These are phyloP conservation scores for Aporophyla lueneburgensis DNA, from an alignment of 2,888 invertebrate genomes.

Conservation along the genomic window DNA sequence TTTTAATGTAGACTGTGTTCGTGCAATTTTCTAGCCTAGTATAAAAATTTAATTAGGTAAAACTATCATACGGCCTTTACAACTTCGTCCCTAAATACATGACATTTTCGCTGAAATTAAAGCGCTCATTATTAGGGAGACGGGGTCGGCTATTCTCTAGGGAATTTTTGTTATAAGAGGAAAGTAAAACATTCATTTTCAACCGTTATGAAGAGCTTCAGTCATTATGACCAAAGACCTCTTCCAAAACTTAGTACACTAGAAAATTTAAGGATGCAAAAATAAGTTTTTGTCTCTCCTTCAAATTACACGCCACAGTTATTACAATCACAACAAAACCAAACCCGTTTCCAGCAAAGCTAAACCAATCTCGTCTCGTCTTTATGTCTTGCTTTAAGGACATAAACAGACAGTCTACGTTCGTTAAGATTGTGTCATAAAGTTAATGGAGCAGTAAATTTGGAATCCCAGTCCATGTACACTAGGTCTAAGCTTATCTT, in stretches of 20 bases:
- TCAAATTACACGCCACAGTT: background rate
- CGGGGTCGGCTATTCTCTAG: slow-evolving; percentile 7
- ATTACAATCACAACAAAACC: slow-evolving; percentile 7
- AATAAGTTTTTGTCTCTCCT: background rate
- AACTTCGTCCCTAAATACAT: slow-evolving; percentile 20
- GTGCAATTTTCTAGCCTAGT: background rate
- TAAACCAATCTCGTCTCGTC: slow-evolving; percentile 23
- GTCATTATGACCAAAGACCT: background rate
- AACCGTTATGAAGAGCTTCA: background rate
- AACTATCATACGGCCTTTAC: slow-evolving; percentile 17
- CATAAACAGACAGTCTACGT: slow-evolving; percentile 42
- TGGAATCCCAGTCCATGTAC: slow-evolving; percentile 10
- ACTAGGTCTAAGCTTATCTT: slow-evolving; percentile 17
- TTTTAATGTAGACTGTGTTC: background rate
- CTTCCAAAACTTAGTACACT: background rate
- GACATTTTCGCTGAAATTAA: slow-evolving; percentile 49
- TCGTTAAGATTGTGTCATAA: slow-evolving; percentile 49
- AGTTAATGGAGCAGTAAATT: slow-evolving; percentile 58
- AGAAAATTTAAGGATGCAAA: background rate
- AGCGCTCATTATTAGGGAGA: slow-evolving; percentile 21
- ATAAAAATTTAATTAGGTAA: background rate
- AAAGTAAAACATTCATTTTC: slow-evolving; percentile 20
- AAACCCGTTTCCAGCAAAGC: background rate
- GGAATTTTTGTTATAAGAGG: slow-evolving; percentile 15
- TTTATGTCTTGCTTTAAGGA: slow-evolving; percentile 34